Base-by-base conservation (phyloP, 1,140 invertebrate species). In the Papilio dardanus region DNA sequence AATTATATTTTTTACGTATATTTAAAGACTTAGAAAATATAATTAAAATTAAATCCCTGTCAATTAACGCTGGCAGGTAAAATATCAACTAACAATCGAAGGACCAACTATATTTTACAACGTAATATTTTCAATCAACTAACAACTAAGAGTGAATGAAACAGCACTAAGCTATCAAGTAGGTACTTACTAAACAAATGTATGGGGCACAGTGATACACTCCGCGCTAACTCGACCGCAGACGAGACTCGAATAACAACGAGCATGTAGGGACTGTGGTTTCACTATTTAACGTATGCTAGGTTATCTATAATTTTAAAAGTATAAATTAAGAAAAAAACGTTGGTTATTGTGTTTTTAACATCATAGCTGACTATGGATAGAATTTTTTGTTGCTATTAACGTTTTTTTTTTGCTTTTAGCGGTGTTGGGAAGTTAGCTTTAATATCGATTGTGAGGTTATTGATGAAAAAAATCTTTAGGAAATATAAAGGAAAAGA, bases 221-320 rank as follows among this genome's bases (percentile, higher is more conserved):
- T 86, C 79, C 74, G 74, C 76, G 80, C 83, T 83, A 82, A 86
- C 82, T 81, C 83, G 76, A 86, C 86, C 86, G 85, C 86, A 86
- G 81, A 88, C 84, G 82, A 78, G 87, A 83, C 85, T 81, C 71
- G 86, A 88, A 88, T 88, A 84, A 83, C 86, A 88, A 88, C 83
- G 81, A 83, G 68, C 42, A 78, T 81, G 79, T 81, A 84, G 79
- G 80, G 77, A 21, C 68, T 12, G 68, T 80, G 78, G 79, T 82
- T 79, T 77, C 75, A 77, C 78, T 82, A 78, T 81, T 85, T 77
- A 46, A 76, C 28, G 74, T 42, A 14, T 50, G 21, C 19, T 19
- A 37, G 7, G 7, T 21, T 71, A 46, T 46, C 28, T 71, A 5
- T 71, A 71, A 50, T 33, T 35, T 46, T 46, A 19, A 19, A 46